Base-by-base conservation (phyloP, 2,797 vertebrate species). In the Sciurus carolinensis region DNA sequence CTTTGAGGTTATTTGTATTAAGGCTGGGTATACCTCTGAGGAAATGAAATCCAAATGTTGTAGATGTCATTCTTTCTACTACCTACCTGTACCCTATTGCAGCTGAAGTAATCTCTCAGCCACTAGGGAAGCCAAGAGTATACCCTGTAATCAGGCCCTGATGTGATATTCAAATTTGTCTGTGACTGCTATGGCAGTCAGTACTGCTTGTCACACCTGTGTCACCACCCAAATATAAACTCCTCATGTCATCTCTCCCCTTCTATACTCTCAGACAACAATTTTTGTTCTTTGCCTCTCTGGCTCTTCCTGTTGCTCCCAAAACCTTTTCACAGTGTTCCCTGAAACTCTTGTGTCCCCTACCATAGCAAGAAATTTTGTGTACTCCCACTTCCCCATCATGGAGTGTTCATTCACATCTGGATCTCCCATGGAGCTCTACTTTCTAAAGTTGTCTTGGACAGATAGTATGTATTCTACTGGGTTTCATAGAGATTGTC, bases 1-100 rank as follows among this genome's bases (percentile, higher is more conserved):
- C 28, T 94, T 72, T 95, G 44, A 75, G 42, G 26, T 59, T 82
- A 79, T 93, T 94, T 87, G 36, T 84, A 86, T 85, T 57, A 77
- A 42, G 18, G 39, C 36, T 71, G 26, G 54, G 33, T 92, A 10
- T 88, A 42, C 52, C 42, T n/a, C 62, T 66, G 33, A 22, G 22
- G 36, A 95, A 83, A 95, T 67, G 24, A 64, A 91, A 87, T 26
- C 3, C 76, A 86, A 62, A 86, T 20, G 6, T 42, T 92, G 20
- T 54, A 82, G n/a, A 80, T 79, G 30, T 8, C 26, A 79, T 77
- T 93, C 17, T 36, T 62, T 17, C 7, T 85, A 42, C 81, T 72
- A 69, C 57, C 39, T 72, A 87, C 72, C 10, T 59, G 33, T 4
- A 76, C 66, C n/a, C 7, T 28, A n/a, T 77, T 57, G 30, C 30